phyloP scores from a whole-genome alignment of 1,140 invertebrate species.

The Brachionus rotundiformis region DNA sequence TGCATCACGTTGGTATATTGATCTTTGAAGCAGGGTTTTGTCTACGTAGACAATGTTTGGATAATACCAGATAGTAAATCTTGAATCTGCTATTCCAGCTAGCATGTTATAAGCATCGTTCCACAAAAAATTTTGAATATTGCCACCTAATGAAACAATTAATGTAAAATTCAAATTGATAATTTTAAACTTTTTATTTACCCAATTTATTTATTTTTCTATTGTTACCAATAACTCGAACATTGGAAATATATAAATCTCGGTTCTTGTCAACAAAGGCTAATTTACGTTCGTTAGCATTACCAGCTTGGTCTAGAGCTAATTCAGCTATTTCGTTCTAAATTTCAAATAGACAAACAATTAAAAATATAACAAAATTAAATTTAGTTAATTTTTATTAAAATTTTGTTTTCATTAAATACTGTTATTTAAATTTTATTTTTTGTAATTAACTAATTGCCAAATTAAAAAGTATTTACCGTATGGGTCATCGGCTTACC shows the following conservation, averaged over 20 bases:
- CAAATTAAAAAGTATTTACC: no score
- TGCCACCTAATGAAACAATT: conserved; percentile 56
- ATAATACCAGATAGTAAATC: conserved; percentile 80
- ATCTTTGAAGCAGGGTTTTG: conserved; percentile 71
- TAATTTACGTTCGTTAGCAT: conserved; percentile 71
- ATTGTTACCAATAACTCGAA: background rate
- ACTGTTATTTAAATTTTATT: no score
- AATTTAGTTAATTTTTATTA: no score
- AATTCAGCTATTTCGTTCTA: conserved; percentile 73
- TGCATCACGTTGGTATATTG: conserved; percentile 71
- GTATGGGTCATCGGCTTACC: conserved; percentile 68
- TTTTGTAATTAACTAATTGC: no score
- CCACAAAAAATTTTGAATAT: conserved; percentile 79
- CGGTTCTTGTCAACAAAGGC: conserved; percentile 79
- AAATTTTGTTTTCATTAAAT: no score
- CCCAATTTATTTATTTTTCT: conserved; percentile 42
- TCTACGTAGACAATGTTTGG: conserved; percentile 76
- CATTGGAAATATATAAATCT: conserved; percentile 67
- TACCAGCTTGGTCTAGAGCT: conserved; percentile 76
- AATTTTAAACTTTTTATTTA: conserved; percentile 64
- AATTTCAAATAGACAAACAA: no score
- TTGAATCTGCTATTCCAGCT: conserved; percentile 77
- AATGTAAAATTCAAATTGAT: conserved; percentile 57
- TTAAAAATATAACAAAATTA: no score
- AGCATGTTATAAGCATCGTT: conserved; percentile 80